A percentile compares a stretch with the other conserved stretches of the same genome.
phyloP scores from a whole-genome alignment of 2,888 invertebrate genomes.

The Drosophila mimetica region DNA sequence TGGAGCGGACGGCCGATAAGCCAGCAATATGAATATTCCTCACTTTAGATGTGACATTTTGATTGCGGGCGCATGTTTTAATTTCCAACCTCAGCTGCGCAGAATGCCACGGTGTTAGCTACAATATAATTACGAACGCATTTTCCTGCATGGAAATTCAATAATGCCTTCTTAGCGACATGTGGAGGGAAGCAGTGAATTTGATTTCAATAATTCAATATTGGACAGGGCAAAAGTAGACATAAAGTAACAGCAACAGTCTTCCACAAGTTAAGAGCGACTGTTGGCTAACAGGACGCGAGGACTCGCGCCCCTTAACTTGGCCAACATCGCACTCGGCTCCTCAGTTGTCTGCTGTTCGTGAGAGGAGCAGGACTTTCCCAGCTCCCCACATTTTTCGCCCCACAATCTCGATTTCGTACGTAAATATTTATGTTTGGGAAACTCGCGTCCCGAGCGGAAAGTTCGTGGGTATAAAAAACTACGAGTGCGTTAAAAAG shows the following conservation, averaged over 20 bases:
- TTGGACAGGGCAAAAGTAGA: constrained; percentile 12
- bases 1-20: constrained; percentile 31
- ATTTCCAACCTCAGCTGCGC: constrained; percentile 10
- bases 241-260: constrained; percentile 8
- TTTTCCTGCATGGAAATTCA: constrained; percentile 8
- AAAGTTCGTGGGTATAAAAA: constrained; percentile 26
- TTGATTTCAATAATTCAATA: constrained; percentile 39
- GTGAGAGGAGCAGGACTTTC: constrained; percentile 24
- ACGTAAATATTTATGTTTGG: constrained; percentile 74
- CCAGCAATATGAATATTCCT: constrained; percentile 27
- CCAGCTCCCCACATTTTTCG: constrained; percentile 1
- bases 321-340: constrained; percentile 13
- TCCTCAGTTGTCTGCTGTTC: constrained; percentile 36
- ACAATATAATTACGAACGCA: constrained; percentile 15
- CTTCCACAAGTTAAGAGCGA: constrained; percentile 10
- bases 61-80: constrained; percentile 18
- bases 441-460: constrained; percentile 53
- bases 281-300: constrained; percentile 36
- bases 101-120: constrained; percentile 31
- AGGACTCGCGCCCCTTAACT: constrained; percentile 12
- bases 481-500: constrained; percentile 69
- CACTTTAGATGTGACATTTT: constrained; percentile 20
- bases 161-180: constrained; percentile 16
- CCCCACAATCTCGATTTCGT: constrained; percentile 30
- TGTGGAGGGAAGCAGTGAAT: constrained; percentile 22